Conservation (phyloP, 2,888 invertebrate genomes). For the Globia sparganii region DNA sequence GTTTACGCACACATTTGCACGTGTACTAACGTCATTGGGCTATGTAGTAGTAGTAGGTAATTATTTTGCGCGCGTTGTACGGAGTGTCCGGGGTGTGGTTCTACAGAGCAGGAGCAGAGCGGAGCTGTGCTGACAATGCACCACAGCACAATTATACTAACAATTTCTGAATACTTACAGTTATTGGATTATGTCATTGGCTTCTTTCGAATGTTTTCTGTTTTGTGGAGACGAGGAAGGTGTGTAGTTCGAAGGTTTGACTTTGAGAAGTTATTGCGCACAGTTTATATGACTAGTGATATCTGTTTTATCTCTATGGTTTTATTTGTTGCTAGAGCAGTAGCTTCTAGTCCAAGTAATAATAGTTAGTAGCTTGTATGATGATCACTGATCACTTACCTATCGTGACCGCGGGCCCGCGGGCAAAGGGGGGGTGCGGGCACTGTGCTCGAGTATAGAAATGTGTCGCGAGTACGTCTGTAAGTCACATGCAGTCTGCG, state of each 20-base stretch:
- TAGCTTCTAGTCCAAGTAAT: no score
- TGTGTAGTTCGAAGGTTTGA: conserved; percentile 15
- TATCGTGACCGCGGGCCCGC: background rate
- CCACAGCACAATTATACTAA: conserved; percentile 11
- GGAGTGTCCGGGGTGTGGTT: no score
- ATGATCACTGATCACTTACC: no score
- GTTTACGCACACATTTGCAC: no score
- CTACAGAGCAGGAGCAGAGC: background rate
- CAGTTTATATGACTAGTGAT: background rate
- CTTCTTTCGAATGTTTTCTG: conserved; percentile 23
- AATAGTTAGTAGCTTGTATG: no score
- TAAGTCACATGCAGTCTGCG: background rate
- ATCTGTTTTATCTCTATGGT: background rate
- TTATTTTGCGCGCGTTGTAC: no score
- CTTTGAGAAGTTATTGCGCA: background rate
- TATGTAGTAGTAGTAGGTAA: no score
- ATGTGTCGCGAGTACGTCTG: background rate
- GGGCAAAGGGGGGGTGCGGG: no score
- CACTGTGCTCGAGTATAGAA: background rate
- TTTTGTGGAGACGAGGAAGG: background rate
- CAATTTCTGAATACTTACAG: conserved; percentile 20
- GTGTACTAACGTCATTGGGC: no score
- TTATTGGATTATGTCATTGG: conserved; percentile 28
- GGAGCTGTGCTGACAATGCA: conserved; percentile 2
- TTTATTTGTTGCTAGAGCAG: background rate